phyloP scores from a whole-genome alignment of 2,113 vertebrate species.

The Xenus cinereus region DNA sequence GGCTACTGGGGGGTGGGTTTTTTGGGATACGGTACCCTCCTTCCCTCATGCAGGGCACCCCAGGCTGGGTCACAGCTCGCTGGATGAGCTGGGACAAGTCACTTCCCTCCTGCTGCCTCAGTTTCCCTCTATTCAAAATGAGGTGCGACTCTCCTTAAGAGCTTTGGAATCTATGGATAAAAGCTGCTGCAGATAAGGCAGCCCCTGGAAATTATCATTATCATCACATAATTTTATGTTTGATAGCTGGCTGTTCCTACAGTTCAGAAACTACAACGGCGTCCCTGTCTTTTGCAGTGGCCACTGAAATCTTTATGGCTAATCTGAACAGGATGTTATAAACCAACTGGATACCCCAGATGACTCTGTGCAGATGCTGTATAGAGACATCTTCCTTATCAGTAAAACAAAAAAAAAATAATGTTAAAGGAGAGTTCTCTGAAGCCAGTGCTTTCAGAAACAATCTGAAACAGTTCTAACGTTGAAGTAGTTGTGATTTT shows the following conservation, averaged over 20 bases:
- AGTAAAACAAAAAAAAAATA: background rate
- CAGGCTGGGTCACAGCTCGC: background rate
- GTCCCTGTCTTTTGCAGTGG: background rate
- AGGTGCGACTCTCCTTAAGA: background rate
- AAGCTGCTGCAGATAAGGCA: background rate
- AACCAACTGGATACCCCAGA: background rate
- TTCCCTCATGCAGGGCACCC: background rate
- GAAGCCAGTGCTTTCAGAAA: background rate
- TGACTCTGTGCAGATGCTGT: background rate
- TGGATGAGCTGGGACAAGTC: background rate
- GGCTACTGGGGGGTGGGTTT: background rate
- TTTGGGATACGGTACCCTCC: background rate
- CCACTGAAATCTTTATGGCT: background rate
- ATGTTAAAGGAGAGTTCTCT: background rate
- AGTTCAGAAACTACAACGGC: background rate
- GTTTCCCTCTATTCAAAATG: background rate
- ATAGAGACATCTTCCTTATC: conserved; percentile 36
- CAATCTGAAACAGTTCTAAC: background rate
- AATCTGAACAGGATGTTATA: background rate
- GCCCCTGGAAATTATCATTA: background rate
- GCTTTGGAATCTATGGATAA: background rate
- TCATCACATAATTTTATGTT: background rate
- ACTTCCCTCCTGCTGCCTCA: background rate
- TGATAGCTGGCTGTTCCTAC: background rate
- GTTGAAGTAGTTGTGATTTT: background rate